phyloP scores from a whole-genome alignment of 1,140 invertebrate genomes.

The Holotrichia oblita region DNA sequence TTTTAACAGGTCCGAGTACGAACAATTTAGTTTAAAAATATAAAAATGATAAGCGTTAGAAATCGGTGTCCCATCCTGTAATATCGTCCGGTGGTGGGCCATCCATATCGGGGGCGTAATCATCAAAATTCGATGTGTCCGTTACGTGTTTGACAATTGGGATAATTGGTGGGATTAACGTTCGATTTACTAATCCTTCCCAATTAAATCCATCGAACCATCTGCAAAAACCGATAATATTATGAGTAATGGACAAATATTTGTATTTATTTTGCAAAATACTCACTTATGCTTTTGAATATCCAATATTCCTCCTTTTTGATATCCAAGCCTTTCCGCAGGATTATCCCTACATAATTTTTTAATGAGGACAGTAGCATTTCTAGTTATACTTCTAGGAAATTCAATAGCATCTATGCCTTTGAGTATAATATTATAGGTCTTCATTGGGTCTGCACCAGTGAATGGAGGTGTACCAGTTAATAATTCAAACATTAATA shows the following conservation, averaged over 20 bases:
- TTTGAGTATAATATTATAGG: constrained; percentile 98
- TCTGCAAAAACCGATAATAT: constrained; percentile 66
- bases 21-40: neutral
- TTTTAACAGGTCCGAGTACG: neutral
- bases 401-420: constrained; percentile 99
- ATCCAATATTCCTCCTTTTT: constrained; percentile 96
- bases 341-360: constrained; percentile 98
- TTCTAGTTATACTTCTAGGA: constrained; percentile 91
- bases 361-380: constrained; percentile 94
- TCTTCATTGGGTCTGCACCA: constrained; percentile 98
- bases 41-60: constrained; percentile 64
- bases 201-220: constrained; percentile 99
- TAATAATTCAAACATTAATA: constrained; percentile 94
- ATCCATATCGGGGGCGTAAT: constrained; percentile 88
- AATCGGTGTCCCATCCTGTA: constrained; percentile 90
- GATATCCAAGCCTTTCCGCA: constrained; percentile 95
- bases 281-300: constrained; percentile 97
- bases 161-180: constrained; percentile 92
- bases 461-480: constrained; percentile 92
- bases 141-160: constrained; percentile 82
- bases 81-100: constrained; percentile 86
- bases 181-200: constrained; percentile 92
- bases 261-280: too few relatives aligned
- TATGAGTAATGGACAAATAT: neutral
- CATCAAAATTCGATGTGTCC: constrained; percentile 89